Evolutionary conservation across 2,888 invertebrate genomes (phyloP).

Genomic region (Tinea pellionella): DNA sequence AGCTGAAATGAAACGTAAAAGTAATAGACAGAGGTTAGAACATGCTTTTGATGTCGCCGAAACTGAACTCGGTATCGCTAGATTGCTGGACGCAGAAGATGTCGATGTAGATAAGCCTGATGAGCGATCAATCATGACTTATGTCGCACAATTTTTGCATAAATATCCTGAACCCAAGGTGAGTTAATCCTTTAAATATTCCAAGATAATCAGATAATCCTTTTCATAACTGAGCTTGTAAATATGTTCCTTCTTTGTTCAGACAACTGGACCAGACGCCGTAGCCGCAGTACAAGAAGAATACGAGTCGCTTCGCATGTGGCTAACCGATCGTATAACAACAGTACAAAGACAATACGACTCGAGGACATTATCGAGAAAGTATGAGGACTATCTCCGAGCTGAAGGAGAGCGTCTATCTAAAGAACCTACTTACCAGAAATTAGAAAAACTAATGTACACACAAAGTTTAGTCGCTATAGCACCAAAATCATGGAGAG

Average conservation of each 20-base stretch:
- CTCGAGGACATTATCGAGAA: conserved; percentile 78
- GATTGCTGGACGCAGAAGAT: conserved; percentile 93
- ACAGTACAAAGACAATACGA: conserved; percentile 82
- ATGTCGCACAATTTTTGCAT: conserved; percentile 97
- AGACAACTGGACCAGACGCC: conserved; percentile 78
- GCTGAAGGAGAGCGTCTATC: conserved; percentile 83
- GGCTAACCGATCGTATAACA: conserved; percentile 84
- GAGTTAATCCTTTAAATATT: conserved; percentile 17
- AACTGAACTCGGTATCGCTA: conserved; percentile 88
- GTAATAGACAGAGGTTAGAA: conserved; percentile 76
- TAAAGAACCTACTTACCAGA: conserved; percentile 78
- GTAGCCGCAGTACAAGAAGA: conserved; percentile 84
- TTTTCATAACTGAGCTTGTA: too few relatives aligned
- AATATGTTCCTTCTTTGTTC: conserved; percentile 15
- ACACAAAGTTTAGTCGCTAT: conserved; percentile 85
- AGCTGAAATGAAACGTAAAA: conserved; percentile 76
- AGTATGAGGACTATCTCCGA: conserved; percentile 83
- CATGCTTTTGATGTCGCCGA: conserved; percentile 96
- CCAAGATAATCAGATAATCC: background rate
- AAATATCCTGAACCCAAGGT: conserved; percentile 91
- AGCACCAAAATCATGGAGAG: conserved; percentile 87
- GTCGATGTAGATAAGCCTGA: conserved; percentile 96
- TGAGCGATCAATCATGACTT: conserved; percentile 98
- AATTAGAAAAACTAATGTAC: conserved; percentile 82
- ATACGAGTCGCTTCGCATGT: conserved; percentile 82